Percentiles rank a stretch among this genome's conserved stretches.
phyloP scores from a whole-genome alignment of 2,797 vertebrate species.

The Myiotriccus ornatus region DNA sequence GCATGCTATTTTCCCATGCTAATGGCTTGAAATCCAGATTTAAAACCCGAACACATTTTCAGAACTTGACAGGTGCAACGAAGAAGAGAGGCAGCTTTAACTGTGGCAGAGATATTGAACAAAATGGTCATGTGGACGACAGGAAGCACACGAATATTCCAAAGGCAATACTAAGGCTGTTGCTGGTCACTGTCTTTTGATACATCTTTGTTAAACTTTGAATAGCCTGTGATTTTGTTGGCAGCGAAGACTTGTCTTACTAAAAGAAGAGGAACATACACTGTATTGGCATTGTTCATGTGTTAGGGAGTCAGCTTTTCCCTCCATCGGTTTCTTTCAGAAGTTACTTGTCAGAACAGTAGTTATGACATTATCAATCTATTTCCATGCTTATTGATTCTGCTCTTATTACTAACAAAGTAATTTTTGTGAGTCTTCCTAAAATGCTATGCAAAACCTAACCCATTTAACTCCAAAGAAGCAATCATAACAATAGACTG shows the following conservation, averaged over 20 bases:
- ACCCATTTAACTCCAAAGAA: neutral
- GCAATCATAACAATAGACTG: neutral
- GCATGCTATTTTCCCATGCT: neutral
- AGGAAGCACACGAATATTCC: neutral
- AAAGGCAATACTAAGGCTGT: neutral
- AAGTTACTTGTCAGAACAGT: neutral
- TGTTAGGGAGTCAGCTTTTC: neutral
- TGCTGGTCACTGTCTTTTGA: slow-evolving; percentile 27
- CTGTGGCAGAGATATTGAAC: neutral
- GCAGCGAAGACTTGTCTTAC: neutral
- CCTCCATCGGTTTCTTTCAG: neutral
- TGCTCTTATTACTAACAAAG: neutral
- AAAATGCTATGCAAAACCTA: neutral
- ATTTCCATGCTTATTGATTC: neutral
- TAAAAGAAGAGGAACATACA: neutral
- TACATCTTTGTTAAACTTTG: slow-evolving; percentile 39
- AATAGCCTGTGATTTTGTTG: slow-evolving; percentile 37
- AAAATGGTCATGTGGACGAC: neutral
- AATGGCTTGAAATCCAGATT: neutral
- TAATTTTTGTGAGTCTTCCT: neutral
- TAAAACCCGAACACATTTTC: neutral
- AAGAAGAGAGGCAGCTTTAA: neutral
- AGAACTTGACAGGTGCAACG: neutral
- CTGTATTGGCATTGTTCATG: neutral
- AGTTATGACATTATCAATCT: neutral